Base-by-base conservation (phyloP, 2,888 invertebrate species). In the Drosophila mulleri region DNA sequence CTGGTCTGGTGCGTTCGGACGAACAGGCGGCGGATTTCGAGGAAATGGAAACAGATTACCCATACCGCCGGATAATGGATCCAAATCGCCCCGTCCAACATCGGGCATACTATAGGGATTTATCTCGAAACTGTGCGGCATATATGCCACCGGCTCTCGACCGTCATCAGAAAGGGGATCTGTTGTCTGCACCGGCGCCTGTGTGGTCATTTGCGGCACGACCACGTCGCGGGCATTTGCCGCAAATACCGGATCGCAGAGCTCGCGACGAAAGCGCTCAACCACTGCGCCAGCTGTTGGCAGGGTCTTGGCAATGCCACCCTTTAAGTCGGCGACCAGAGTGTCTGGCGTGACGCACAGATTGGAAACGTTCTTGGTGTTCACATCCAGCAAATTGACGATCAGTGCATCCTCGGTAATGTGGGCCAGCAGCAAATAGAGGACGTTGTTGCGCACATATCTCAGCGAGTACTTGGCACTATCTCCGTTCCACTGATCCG, bases 11-110 rank as follows among this genome's bases (percentile, higher is more conserved):
- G 93, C 86, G 11, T 93, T 94, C 1, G 93, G 93, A 26, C 92
- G 94, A 9, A 94, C 94, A 0, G 97, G 97, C 0, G 96, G 95
- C 0, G 69, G 62, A n/a, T 6, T 37, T 0, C 3, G 32, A 1
- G 70, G 70, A 16, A 89, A 88, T 0, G 80, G 75, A 68, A 88
- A 90, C 8, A 92, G 72, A 78, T 90, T 92, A 66, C 91, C 91
- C 71, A 80, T 77, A 62, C 91, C 91, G 11, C 20, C 39, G 67
- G 94, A 93, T 18, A 97, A 95, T 0, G 98, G 98, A 93, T 97
- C 95, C 87, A 98, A 93, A 92, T 98, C 98, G 66, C 95, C 94
- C 42, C 95, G 93, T 1, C 98, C 98, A 61, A 97, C 93, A 78
- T 91, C 85, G 6, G 92, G 92, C 82, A 88, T 86, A 5, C 91